phyloP scores from a whole-genome alignment of 2,113 vertebrate species.

The Otis tarda region DNA sequence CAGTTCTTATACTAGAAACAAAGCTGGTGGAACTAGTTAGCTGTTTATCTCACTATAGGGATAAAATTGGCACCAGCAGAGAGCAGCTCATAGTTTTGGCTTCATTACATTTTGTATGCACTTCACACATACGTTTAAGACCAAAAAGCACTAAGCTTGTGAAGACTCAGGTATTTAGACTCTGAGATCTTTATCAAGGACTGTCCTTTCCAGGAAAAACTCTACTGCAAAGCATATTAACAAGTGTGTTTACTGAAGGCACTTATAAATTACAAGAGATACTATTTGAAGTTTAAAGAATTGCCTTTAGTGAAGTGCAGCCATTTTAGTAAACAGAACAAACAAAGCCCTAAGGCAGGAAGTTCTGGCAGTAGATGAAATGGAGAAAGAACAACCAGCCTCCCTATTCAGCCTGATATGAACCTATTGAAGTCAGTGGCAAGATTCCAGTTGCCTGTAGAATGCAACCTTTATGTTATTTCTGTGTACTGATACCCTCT shows the following conservation, averaged over 20 bases:
- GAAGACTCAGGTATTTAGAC: not conserved
- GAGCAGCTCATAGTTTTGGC: not conserved
- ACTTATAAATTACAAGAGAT: not conserved
- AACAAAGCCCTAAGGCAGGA: slow-evolving; percentile 35
- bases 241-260: not conserved
- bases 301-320: not conserved
- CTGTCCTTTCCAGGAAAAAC: not conserved
- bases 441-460: not conserved
- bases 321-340: slow-evolving; percentile 20
- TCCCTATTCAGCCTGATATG: not conserved
- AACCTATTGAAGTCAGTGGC: slow-evolving; percentile 24
- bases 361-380: slow-evolving; percentile 47
- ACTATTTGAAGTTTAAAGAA: slow-evolving; percentile 25
- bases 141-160: not conserved
- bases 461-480: not conserved
- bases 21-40: not conserved
- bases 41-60: not conserved
- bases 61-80: not conserved
- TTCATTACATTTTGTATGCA: not conserved
- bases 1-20: not conserved
- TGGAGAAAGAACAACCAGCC: not conserved
- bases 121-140: not conserved
- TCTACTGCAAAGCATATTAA: not conserved
- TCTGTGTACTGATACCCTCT: not conserved
- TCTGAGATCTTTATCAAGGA: not conserved